Percentiles rank a stretch among this genome's conserved stretches.
Evolutionary conservation across 2,113 vertebrate species (phyloP).

Genomic region (Sterna hirundo): DNA sequence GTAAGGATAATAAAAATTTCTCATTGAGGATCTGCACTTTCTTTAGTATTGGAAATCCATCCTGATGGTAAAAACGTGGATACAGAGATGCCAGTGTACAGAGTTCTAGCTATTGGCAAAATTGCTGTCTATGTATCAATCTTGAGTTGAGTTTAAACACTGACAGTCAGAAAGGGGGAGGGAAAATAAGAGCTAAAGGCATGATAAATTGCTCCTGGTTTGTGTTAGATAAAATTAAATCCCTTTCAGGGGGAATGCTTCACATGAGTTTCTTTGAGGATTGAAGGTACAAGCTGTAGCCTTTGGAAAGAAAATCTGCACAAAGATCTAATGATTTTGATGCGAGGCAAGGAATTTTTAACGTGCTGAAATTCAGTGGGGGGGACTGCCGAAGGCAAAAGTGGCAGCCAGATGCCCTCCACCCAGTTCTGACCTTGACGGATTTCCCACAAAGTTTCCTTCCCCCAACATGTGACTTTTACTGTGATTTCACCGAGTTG

Average conservation of each 20-base stretch:
- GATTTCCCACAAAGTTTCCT: background rate
- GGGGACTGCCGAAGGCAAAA: background rate
- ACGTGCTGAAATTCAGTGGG: background rate
- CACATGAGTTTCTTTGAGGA: background rate
- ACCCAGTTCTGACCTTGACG: background rate
- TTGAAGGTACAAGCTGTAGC: background rate
- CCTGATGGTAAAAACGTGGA: background rate
- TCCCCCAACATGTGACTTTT: background rate
- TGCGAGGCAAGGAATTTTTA: background rate
- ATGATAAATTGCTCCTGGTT: background rate
- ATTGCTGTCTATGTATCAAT: background rate
- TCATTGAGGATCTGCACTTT: background rate
- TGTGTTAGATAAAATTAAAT: constrained; percentile 33
- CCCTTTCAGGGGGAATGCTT: background rate
- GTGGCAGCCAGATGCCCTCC: background rate
- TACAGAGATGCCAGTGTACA: background rate
- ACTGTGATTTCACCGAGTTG: background rate
- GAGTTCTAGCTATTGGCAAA: background rate
- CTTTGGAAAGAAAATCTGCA: background rate
- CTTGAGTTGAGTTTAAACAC: background rate
- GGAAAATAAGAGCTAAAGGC: background rate
- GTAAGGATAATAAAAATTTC: background rate
- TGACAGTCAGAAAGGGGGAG: background rate
- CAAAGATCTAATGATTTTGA: background rate
- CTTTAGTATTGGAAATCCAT: background rate